Percentiles rank a stretch among this genome's conserved stretches.
These are phyloP conservation scores for Papilio dardanus DNA, from an alignment of 1,140 invertebrate species.

Conservation along the genomic window DNA sequence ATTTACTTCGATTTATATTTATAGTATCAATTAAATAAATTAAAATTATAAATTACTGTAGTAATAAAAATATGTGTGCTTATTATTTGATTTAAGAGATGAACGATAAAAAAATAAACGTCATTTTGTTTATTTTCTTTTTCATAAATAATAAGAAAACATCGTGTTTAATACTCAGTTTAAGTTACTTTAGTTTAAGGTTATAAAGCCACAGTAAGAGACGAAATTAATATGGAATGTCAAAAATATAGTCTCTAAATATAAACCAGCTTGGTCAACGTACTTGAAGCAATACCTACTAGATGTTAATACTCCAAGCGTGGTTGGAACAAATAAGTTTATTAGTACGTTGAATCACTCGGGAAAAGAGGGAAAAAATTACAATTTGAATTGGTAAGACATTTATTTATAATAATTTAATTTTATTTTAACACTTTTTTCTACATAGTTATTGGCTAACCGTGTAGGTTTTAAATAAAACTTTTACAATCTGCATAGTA, in stretches of 20 bases:
- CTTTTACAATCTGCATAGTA: not conserved
- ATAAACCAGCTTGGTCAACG: not conserved
- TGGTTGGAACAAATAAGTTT: conserved; percentile 36
- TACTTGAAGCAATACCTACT: conserved; percentile 37
- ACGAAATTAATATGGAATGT: not conserved
- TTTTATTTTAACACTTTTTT: not conserved
- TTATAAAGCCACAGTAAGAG: too few species aligned
- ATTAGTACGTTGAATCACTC: conserved; percentile 32
- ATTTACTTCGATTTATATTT: not conserved
- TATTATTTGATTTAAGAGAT: too few species aligned
- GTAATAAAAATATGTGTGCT: too few species aligned
- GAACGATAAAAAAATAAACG: too few species aligned
- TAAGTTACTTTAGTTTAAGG: too few species aligned
- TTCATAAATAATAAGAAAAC: too few species aligned
- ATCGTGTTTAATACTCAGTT: too few species aligned
- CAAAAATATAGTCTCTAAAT: not conserved
- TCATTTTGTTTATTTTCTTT: too few species aligned
- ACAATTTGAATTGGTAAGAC: not conserved
- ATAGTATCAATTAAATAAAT: too few species aligned
- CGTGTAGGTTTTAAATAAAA: not conserved
- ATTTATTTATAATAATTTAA: not conserved
- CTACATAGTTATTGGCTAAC: too few species aligned
- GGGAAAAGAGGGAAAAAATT: conserved; percentile 16
- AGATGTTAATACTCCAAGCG: conserved; percentile 32
- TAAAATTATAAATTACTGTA: not conserved